These are phyloP conservation scores for Zele albiditarsus DNA, from an alignment of 2,888 invertebrate genomes.

Conservation along the genomic window DNA sequence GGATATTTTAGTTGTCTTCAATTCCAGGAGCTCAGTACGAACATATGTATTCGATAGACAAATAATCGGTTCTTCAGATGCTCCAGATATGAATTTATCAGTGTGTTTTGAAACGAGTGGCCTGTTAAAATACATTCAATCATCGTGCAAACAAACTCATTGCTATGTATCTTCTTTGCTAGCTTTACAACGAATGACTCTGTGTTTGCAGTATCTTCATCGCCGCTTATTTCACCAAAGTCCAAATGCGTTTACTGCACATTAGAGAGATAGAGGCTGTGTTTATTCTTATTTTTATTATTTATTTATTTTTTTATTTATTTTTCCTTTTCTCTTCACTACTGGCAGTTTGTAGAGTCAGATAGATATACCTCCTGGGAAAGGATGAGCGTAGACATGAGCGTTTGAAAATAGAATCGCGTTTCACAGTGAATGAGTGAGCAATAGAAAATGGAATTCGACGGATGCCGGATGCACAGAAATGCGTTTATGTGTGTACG, in stretches of 20 bases:
- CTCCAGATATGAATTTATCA: background rate
- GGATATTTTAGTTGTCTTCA: background rate
- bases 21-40: background rate
- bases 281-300: background rate
- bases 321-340: background rate
- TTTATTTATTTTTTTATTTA: background rate
- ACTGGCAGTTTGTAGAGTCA: background rate
- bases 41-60: background rate
- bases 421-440: conserved; percentile 31
- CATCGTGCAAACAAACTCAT: conserved; percentile 16
- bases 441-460: conserved; percentile 41
- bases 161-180: background rate
- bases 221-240: background rate
- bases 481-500: conserved; percentile 16
- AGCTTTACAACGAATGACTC: background rate
- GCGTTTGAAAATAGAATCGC: conserved; percentile 30
- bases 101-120: background rate
- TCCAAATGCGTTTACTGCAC: background rate
- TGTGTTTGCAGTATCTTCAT: background rate
- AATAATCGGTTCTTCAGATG: conserved; percentile 6
- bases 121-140: conserved; percentile 15
- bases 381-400: conserved; percentile 15
- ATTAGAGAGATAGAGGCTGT: background rate
- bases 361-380: background rate
- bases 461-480: conserved; percentile 38